Evolutionary conservation across 2,113 vertebrate species (phyloP), one percentile per base, ranked within the genome.

Genomic region (Anoura caudifer): DNA sequence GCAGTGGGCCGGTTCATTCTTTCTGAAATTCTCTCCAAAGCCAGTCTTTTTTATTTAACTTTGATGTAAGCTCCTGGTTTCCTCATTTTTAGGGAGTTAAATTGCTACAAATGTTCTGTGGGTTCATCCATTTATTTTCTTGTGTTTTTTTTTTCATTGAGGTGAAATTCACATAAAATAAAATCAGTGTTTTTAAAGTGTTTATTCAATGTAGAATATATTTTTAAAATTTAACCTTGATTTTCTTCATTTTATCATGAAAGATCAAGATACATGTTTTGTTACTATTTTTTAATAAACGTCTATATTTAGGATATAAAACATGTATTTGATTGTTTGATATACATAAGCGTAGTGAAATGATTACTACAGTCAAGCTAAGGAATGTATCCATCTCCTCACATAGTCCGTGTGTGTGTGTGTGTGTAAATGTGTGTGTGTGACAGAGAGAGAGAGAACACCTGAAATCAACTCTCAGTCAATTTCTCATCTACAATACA

Each of bases 61-160:
- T 96, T 95, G 80, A 94, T 92, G 45, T 87, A 92, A 84, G 31
- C 80, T 90, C 72, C 87, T 38, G 70, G 26, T 94, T 75, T 91
- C 50, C 75, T 97, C 77, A 95, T 81, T 94, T 96, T 92, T 13
- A n/a, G 45, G 38, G 59, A 84, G 93, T 95, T 95, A 94, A 83
- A 91, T 94, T 33, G 70, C 73, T 76, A 31, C 45, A 61, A 52
- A 45, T 52, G 69, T 76, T 81, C 85, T 91, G 20, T 52, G 43
- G 50, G 31, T 72, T 87, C 65, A 87, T 10, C 50, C 54, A 8
- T 9, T 63, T 80, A 56, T 26, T 50, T 10, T 16, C 43, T 24
- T 81, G 31, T 43, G 77, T 54, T 45, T 65, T 43, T 50, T 61
- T 70, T 43, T 52, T 54, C 50, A 61, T 41, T 95, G 89, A 92